A percentile compares a stretch with the other conserved stretches of the same genome.
These are phyloP conservation scores for Eospalax fontanierii DNA, from an alignment of 2,797 vertebrate genomes.

Conservation along the genomic window DNA sequence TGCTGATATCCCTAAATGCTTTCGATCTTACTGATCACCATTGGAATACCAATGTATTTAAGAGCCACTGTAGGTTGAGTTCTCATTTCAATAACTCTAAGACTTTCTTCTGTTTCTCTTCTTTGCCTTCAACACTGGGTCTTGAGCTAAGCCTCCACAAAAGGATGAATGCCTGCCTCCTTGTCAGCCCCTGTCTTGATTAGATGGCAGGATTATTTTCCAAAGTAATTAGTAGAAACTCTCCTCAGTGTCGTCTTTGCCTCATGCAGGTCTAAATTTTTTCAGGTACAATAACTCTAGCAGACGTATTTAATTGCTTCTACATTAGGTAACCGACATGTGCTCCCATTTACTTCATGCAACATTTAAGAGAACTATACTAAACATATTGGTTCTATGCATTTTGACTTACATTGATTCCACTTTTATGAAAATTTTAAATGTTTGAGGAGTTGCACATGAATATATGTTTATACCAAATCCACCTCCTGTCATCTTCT, in stretches of 20 bases:
- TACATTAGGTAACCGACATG: background rate
- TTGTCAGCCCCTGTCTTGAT: background rate
- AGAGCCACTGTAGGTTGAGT: rapidly evolving
- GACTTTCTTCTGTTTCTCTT: background rate
- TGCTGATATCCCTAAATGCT: background rate
- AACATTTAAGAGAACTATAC: background rate
- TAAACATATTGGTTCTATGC: background rate
- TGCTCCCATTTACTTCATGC: background rate
- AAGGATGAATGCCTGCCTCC: background rate
- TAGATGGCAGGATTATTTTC: background rate
- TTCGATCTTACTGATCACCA: background rate
- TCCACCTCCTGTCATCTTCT: background rate
- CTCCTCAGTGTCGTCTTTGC: background rate
- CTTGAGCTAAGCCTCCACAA: background rate
- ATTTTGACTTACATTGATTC: background rate
- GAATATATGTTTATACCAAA: background rate
- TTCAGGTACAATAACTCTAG: background rate
- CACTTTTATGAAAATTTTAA: background rate
- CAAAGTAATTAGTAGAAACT: background rate
- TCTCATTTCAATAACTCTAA: no score
- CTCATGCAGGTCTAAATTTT: background rate
- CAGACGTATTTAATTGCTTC: background rate
- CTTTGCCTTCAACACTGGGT: background rate
- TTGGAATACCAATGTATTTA: background rate
- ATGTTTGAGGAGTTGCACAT: background rate